Evolutionary conservation across 1,140 invertebrate genomes (phyloP).

Genomic region (Microplitis mediator): DNA sequence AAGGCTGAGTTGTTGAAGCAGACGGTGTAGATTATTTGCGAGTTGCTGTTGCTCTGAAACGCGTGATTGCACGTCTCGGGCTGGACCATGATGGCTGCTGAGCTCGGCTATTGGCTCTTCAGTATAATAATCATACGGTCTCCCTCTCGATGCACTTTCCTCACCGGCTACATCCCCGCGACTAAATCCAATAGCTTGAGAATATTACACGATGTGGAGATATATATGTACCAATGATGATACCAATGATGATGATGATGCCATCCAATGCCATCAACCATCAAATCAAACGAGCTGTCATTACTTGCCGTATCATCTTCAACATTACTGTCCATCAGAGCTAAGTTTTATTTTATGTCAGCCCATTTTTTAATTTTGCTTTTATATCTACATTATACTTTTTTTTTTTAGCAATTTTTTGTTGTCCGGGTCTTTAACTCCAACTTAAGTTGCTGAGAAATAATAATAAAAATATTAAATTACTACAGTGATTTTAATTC

Average conservation of each 20-base stretch:
- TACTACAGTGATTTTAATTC: neutral
- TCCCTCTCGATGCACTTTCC: slow-evolving; percentile 28
- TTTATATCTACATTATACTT: neutral
- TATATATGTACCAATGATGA: neutral
- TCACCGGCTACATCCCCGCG: slow-evolving; percentile 14
- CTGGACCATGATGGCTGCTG: slow-evolving; percentile 54
- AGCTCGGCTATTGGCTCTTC: slow-evolving; percentile 47
- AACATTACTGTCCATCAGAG: slow-evolving; percentile 21
- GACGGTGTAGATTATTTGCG: neutral
- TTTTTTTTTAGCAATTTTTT: neutral
- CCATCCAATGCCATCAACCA: neutral
- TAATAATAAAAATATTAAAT: neutral
- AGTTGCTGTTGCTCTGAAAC: slow-evolving; percentile 5
- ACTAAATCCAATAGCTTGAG: slow-evolving; percentile 35
- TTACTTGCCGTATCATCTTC: slow-evolving; percentile 35
- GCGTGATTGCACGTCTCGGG: slow-evolving; percentile 51
- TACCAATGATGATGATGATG: no score
- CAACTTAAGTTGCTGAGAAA: neutral
- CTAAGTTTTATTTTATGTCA: neutral
- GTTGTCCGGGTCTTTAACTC: neutral
- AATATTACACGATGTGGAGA: neutral
- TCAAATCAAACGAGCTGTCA: neutral
- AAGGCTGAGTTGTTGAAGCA: neutral
- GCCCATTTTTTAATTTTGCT: neutral
- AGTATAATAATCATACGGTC: slow-evolving; percentile 49